Evolutionary conservation across 1,140 invertebrate species (phyloP).

Genomic region (Bombyx mandarina): DNA sequence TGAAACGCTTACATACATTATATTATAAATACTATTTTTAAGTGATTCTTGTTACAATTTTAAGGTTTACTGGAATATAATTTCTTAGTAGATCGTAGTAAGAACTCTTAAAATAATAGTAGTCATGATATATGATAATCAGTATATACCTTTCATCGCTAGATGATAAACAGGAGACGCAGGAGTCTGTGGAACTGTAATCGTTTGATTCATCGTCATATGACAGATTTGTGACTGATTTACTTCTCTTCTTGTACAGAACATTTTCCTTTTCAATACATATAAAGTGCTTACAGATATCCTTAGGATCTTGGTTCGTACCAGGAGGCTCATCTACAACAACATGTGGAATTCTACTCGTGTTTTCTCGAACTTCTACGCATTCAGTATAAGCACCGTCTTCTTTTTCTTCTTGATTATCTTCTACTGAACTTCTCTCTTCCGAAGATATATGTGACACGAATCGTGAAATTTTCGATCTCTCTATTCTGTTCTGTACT

Average conservation of each 20-base stretch:
- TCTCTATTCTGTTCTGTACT: conserved; percentile 55
- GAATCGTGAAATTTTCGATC: conserved; percentile 45
- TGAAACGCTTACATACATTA: too few relatives aligned
- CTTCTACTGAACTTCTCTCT: conserved; percentile 37
- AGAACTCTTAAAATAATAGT: too few relatives aligned
- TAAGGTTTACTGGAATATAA: too few relatives aligned
- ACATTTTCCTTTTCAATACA: conserved; percentile 39
- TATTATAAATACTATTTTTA: too few relatives aligned
- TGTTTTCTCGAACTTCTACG: conserved; percentile 9
- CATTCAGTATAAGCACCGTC: conserved; percentile 31
- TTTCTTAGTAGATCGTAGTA: too few relatives aligned
- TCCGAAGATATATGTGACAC: conserved; percentile 52
- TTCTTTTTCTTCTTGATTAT: conserved; percentile 12
- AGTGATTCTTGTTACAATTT: too few relatives aligned
- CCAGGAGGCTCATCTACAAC: conserved; percentile 38
- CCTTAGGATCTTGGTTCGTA: conserved; percentile 24
- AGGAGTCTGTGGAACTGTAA: conserved; percentile 45
- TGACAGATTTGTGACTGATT: conserved; percentile 41
- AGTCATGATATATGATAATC: background rate
- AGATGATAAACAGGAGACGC: conserved; percentile 37
- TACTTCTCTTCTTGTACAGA: conserved; percentile 29
- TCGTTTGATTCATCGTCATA: conserved; percentile 26
- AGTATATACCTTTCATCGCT: conserved; percentile 43
- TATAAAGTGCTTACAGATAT: conserved; percentile 45
- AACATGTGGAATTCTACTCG: conserved; percentile 36